These are phyloP conservation scores for Hydra vulgaris DNA, from an alignment of 30 jellyfish, hydroid and myxozoan species.

Conservation along the genomic window DNA sequence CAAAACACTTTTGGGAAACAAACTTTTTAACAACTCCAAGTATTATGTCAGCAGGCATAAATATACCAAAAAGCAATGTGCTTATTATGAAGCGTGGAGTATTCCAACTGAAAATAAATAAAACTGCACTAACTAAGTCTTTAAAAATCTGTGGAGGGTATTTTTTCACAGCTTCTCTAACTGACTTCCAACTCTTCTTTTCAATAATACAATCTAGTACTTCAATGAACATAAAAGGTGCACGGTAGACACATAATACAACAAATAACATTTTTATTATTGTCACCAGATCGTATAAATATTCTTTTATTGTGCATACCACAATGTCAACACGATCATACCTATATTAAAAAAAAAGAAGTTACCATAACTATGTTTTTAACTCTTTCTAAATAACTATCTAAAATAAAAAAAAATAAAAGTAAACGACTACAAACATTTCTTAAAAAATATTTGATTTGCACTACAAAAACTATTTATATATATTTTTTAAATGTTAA, in stretches of 20 bases:
- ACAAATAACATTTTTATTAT: constrained; percentile 48
- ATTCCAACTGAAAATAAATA: constrained; percentile 65
- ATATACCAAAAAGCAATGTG: constrained; percentile 49
- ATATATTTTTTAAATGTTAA: no score
- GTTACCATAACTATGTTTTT: no score
- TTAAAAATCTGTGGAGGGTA: constrained; percentile 49
- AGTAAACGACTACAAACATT: no score
- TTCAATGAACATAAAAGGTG: constrained; percentile 69
- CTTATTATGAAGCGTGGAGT: constrained; percentile 86
- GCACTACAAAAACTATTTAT: no score
- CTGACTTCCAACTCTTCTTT: constrained; percentile 82
- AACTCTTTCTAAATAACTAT: no score
- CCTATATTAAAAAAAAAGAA: neutral
- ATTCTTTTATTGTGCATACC: constrained; percentile 38
- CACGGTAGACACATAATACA: constrained; percentile 64
- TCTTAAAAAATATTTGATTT: no score
- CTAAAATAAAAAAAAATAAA: no score
- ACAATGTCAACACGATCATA: constrained; percentile 45
- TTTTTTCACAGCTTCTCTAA: constrained; percentile 39
- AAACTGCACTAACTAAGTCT: constrained; percentile 31
- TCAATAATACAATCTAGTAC: constrained; percentile 54
- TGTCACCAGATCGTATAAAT: constrained; percentile 54
- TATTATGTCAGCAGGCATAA: constrained; percentile 92
- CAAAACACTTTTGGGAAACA: constrained; percentile 8
- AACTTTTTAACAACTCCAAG: constrained; percentile 44